A percentile compares a stretch with the other conserved stretches of the same genome.
Conservation (phyloP, 2,113 vertebrate species). For the Prunella himalayana region DNA sequence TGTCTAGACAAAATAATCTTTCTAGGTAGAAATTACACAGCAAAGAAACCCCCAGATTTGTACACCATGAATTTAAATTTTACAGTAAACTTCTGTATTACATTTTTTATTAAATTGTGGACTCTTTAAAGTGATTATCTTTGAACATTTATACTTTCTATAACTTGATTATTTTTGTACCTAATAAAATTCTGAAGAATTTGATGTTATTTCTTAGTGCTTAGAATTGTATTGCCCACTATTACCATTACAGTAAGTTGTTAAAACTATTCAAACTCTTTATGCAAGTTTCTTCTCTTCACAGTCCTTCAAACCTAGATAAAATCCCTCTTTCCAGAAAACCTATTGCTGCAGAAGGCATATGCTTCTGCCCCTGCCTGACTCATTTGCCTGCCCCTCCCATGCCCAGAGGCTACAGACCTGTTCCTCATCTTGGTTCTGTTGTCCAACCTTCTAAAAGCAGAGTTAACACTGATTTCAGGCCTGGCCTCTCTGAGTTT, state of each 20-base stretch:
- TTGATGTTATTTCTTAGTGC: not conserved
- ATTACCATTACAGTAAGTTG: not conserved
- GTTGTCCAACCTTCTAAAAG: not conserved
- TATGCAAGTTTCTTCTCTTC: not conserved
- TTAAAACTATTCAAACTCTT: not conserved
- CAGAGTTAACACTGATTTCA: not conserved
- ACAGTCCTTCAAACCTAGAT: not conserved
- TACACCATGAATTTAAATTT: not conserved
- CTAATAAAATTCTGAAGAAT: slow-evolving; percentile 30
- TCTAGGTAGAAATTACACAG: not conserved
- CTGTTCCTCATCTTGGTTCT: not conserved
- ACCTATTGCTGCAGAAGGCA: not conserved
- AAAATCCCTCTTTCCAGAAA: not conserved
- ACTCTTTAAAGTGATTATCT: slow-evolving; percentile 7
- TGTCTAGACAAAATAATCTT: not conserved
- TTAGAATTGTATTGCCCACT: not conserved
- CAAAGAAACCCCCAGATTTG: not conserved
- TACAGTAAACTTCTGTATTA: not conserved
- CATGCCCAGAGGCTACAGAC: not conserved
- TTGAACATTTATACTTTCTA: not conserved
- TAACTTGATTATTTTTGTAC: slow-evolving; percentile 24
- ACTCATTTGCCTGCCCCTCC: not conserved
- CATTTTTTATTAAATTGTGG: slow-evolving; percentile 19
- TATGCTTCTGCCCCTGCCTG: not conserved
- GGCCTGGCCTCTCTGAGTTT: not conserved